Percentiles rank a stretch among this genome's conserved stretches.
phyloP scores from a whole-genome alignment of 2,797 vertebrate genomes.

The Percopsis omiscomaycus region DNA sequence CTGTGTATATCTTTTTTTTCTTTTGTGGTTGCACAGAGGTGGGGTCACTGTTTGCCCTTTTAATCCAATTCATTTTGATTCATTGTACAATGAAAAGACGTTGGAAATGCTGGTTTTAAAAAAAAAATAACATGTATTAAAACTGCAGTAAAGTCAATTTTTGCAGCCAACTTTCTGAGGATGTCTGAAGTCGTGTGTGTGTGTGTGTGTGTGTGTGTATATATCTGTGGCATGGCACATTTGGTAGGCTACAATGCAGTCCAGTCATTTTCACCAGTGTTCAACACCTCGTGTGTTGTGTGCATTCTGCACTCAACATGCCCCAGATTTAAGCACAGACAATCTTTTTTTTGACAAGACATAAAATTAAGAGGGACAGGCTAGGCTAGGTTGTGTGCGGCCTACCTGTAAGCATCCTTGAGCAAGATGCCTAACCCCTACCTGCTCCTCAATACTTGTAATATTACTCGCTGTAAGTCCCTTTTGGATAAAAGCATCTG shows the following conservation, averaged over 20 bases:
- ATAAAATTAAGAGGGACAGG: no score
- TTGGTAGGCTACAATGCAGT: conserved; percentile 22
- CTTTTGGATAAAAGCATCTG: no score
- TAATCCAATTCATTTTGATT: conserved; percentile 70
- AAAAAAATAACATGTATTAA: conserved; percentile 69
- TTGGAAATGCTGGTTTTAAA: conserved; percentile 76
- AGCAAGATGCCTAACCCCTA: no score
- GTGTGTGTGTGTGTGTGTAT: conserved; percentile 40
- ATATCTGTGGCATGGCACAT: conserved; percentile 6
- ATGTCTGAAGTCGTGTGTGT: conserved; percentile 60
- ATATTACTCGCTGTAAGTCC: no score
- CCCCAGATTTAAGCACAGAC: no score
- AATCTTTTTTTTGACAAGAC: conserved; percentile 15
- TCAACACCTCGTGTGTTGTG: no score
- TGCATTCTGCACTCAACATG: no score
- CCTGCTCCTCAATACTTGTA: no score
- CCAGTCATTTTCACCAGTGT: conserved; percentile 4
- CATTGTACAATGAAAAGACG: conserved; percentile 70
- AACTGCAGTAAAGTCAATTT: conserved; percentile 74
- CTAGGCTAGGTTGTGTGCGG: no score
- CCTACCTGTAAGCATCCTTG: no score
- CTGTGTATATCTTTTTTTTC: conserved; percentile 63
- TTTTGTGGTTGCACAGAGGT: conserved; percentile 65
- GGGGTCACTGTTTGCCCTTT: conserved; percentile 68
- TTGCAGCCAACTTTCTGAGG: conserved; percentile 68